phyloP scores from a whole-genome alignment of 2,113 vertebrate species.

The Callipepla californica region DNA sequence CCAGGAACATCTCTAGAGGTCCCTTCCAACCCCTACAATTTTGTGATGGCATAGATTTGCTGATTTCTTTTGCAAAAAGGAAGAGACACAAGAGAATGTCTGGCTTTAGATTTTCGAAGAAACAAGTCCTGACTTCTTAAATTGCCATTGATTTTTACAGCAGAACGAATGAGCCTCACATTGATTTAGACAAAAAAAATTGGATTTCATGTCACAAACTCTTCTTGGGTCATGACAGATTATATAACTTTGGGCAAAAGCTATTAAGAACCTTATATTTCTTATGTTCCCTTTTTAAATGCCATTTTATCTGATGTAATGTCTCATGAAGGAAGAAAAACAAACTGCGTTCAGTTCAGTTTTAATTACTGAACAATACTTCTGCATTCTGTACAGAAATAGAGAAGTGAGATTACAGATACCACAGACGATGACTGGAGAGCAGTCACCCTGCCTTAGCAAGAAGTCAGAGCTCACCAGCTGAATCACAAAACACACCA shows the following conservation, averaged over 20 bases:
- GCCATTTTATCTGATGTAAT: background rate
- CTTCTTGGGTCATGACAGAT: background rate
- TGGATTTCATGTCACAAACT: background rate
- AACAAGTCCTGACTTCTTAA: background rate
- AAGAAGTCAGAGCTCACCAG: background rate
- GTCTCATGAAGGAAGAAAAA: background rate
- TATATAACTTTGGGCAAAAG: background rate
- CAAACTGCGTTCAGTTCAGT: background rate
- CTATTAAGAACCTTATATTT: background rate
- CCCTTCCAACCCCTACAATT: too few species aligned
- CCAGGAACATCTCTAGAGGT: background rate
- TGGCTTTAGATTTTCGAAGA: background rate
- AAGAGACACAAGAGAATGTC: background rate
- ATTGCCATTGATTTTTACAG: conserved; percentile 15
- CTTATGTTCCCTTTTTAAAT: background rate
- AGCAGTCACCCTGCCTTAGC: background rate
- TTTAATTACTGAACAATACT: background rate
- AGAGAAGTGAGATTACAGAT: background rate
- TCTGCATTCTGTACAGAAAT: background rate
- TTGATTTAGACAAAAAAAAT: conserved; percentile 9
- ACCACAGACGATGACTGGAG: fast-evolving
- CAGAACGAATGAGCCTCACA: background rate
- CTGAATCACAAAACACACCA: background rate
- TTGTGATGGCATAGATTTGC: background rate
- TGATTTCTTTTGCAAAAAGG: background rate